These are phyloP conservation scores for Mastacembelus armatus DNA, from an alignment of 2,797 vertebrate species.

Conservation along the genomic window DNA sequence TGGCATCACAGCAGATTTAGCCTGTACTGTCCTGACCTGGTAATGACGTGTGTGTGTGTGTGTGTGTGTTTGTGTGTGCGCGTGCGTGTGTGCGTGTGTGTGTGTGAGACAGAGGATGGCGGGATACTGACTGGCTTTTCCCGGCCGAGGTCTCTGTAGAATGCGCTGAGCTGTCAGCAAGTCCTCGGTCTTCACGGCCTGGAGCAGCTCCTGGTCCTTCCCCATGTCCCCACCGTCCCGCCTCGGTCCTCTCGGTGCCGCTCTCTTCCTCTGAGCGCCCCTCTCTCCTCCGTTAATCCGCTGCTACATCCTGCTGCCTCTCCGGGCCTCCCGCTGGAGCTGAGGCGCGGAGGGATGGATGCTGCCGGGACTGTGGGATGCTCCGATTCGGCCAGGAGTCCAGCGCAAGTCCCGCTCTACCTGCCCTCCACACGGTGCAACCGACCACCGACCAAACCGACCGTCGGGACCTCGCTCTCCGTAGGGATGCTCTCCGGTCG, in stretches of 20 bases:
- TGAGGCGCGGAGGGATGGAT: constrained; percentile 57
- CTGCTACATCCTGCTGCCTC: constrained; percentile 78
- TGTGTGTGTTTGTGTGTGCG: constrained; percentile 34
- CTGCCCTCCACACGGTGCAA: constrained; percentile 8
- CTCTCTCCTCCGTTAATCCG: constrained; percentile 79
- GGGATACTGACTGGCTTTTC: constrained; percentile 94
- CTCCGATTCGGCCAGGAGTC: constrained; percentile 56
- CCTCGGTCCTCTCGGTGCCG: constrained; percentile 54
- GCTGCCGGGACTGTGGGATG: constrained; percentile 52
- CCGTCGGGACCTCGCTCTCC: constrained; percentile 43
- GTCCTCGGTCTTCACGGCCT: constrained; percentile 98
- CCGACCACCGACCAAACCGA: constrained; percentile 26
- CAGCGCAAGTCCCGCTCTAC: constrained; percentile 26
- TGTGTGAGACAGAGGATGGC: constrained; percentile 31
- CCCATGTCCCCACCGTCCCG: constrained; percentile 88
- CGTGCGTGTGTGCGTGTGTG: constrained; percentile 34
- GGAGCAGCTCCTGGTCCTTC: constrained; percentile 98
- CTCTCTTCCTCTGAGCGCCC: constrained; percentile 67
- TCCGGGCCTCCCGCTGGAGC: constrained; percentile 76
- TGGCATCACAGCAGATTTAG: constrained; percentile 52
- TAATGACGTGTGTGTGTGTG: constrained; percentile 35
- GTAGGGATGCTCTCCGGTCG: constrained; percentile 37
- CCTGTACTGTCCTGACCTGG: constrained; percentile 63
- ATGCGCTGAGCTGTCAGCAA: constrained; percentile 93
- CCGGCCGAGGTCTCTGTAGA: constrained; percentile 94